phyloP scores from a whole-genome alignment of 1,140 invertebrate species.

The Papilio aristodemus region DNA sequence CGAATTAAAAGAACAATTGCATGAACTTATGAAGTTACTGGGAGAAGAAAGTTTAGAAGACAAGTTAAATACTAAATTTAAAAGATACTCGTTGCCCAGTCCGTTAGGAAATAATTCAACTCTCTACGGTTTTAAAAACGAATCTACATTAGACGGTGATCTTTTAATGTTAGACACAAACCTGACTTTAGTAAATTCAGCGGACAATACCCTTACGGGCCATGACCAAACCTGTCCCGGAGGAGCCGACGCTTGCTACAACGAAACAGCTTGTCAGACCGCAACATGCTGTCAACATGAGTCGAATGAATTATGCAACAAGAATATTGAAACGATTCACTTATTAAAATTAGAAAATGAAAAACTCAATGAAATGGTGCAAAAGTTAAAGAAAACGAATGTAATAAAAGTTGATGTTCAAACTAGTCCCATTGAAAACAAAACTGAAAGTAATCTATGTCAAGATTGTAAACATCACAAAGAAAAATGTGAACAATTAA shows the following conservation, averaged over 20 bases:
- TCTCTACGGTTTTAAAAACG: constrained; percentile 56
- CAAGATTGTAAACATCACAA: constrained; percentile 31
- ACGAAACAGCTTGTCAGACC: constrained; percentile 58
- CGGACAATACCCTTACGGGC: constrained; percentile 60
- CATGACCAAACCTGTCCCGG: constrained; percentile 67
- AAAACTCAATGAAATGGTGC: constrained; percentile 50
- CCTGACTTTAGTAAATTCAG: constrained; percentile 57
- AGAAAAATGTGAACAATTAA: constrained; percentile 13
- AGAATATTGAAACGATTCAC: constrained; percentile 44
- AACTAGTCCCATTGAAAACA: constrained; percentile 49
- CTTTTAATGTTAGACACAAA: constrained; percentile 74
- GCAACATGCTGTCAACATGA: constrained; percentile 35
- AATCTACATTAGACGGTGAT: constrained; percentile 69
- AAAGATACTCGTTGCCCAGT: constrained; percentile 60
- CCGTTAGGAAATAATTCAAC: constrained; percentile 53
- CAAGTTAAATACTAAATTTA: constrained; percentile 50
- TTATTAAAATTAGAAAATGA: constrained; percentile 57
- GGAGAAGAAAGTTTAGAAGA: constrained; percentile 47
- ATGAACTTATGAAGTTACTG: constrained; percentile 56
- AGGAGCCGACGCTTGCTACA: constrained; percentile 53
- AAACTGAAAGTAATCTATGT: constrained; percentile 36
- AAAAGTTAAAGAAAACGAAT: constrained; percentile 42
- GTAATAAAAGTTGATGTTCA: constrained; percentile 39
- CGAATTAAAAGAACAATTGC: constrained; percentile 61
- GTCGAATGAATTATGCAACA: constrained; percentile 32